Evolutionary conservation across 2,888 invertebrate species (phyloP), one percentile per base, ranked within the genome.

Genomic region (Auanema freiburgensis): DNA sequence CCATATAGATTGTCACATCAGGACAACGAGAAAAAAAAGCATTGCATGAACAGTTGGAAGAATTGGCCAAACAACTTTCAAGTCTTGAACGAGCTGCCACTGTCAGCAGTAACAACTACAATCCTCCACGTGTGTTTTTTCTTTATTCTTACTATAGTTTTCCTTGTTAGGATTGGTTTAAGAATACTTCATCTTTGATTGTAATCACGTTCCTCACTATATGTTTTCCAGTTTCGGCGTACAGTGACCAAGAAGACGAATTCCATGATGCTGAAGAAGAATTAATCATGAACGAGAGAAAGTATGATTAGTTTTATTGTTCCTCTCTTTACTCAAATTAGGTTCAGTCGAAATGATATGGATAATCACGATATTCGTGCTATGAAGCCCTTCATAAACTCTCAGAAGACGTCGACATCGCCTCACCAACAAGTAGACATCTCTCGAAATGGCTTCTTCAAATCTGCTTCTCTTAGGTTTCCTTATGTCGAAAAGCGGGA

Each of bases 31-130:
- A 73, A 57, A 73, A 69, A 46, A 49, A 51, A 2, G 25, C 67
- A 54, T 42, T 73, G 43, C 73, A 71, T 83, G 95, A 95, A 83
- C 92, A 98, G 87, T 93, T 98, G 16, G 97, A 98, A 84, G 94
- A 95, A 81, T 88, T 99, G 68, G 98, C 98, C 14, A 89, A 93
- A 74, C 98, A 98, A 84, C 97, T 96, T 85, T 93, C 94, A 62
- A 91, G 91, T 79, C 87, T 98, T 72, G 98, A 98, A 86, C 91
- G 93, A 85, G 83, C 80, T 14, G 93, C 93, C 1, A 67, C 70
- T 23, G 51, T 66, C 12, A 55, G 52, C 2, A 49, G 57, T 21
- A 16, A 14, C 16, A 49, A 60, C 24, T 60, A 53, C 5, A 60
- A 60, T 54, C 46, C 46, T 33, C 60, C 60, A 16, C 16, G 53